Conservation (phyloP, 1,140 invertebrate genomes). For the Oedothorax gibbosus region DNA sequence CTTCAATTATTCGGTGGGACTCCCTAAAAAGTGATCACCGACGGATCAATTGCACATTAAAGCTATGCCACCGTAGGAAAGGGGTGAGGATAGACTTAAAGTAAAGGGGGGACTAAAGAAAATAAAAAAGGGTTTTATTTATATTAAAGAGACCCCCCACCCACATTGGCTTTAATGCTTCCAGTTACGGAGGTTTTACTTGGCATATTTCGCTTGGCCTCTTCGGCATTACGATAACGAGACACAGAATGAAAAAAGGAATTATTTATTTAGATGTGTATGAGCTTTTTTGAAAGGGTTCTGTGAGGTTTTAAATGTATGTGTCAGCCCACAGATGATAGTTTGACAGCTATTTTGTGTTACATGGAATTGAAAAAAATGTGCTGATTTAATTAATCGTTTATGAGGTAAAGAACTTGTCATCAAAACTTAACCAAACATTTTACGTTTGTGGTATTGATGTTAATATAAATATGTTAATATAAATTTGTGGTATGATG, state of each 20-base stretch:
- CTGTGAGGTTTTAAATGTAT: no score
- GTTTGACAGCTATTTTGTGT: no score
- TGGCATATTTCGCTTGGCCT: not conserved
- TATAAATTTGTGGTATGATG: no score
- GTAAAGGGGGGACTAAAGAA: conserved; percentile 4
- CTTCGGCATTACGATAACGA: conserved; percentile 11
- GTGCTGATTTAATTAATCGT: no score
- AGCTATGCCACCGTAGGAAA: conserved; percentile 18
- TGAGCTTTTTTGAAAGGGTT: no score
- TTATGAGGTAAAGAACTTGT: no score
- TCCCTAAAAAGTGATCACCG: conserved; percentile 41
- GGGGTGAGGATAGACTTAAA: not conserved
- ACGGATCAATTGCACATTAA: conserved; percentile 54
- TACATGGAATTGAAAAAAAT: no score
- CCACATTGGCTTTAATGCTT: not conserved
- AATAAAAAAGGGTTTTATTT: conserved; percentile 35
- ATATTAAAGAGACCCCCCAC: conserved; percentile 20
- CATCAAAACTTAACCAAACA: no score
- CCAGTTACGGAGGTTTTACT: not conserved
- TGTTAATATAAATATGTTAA: no score
- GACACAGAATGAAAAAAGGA: conserved; percentile 7
- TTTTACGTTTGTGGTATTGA: no score
- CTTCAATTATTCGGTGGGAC: conserved; percentile 30
- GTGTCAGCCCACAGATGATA: no score
- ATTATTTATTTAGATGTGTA: no score